Base-by-base conservation (phyloP, 1,140 invertebrate species). In the Drosophila littoralis region DNA sequence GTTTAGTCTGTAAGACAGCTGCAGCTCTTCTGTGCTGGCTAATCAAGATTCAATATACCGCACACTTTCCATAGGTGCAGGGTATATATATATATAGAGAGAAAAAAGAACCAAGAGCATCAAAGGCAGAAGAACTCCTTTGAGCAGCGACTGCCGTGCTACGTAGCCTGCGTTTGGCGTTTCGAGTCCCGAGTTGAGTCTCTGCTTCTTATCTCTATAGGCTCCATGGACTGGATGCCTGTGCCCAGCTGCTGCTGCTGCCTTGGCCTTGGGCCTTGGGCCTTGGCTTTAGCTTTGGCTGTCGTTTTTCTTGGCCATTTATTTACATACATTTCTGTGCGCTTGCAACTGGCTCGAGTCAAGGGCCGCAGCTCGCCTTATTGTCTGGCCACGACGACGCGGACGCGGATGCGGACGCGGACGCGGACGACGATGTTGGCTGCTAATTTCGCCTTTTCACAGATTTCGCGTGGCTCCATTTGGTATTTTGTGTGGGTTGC, bases 391-490 rank as follows among this genome's bases (percentile, higher is more conserved):
- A 69, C 72, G 75, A 68, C 75, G 79, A 82, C 72, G 81, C 46
- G 60, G n/a, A n/a, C 22, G 22, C 22, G 22, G 33, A 50, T 45
- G 51, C 40, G 7, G 10, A 28, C 28, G 17, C 17, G 45, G 22
- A 22, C 15, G 45, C 48, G 22, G 63, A 43, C 51, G 72, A 66
- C 45, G 55, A 69, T 79, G 59, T 77, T 71, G 81, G 43, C 76
- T 66, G 82, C 83, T 86, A 88, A 86, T 86, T 86, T 86, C 72
- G 78, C 79, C 82, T 86, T 86, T 86, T 86, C 82, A 88, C 83
- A 86, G 83, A 86, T 76, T 50, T 51, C 48, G 54, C 68, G 28
- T 45, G 55, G 61, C 66, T 75, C 38, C 63, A 72, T 67, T 57
- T 72, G 64, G 63, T 57, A 60, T 55, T 48, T n/a, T 82, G 79